Percentiles rank a stretch among this genome's conserved stretches.
phyloP scores from a whole-genome alignment of 2,797 vertebrate genomes.

The Rhadinocentrus ornatus region DNA sequence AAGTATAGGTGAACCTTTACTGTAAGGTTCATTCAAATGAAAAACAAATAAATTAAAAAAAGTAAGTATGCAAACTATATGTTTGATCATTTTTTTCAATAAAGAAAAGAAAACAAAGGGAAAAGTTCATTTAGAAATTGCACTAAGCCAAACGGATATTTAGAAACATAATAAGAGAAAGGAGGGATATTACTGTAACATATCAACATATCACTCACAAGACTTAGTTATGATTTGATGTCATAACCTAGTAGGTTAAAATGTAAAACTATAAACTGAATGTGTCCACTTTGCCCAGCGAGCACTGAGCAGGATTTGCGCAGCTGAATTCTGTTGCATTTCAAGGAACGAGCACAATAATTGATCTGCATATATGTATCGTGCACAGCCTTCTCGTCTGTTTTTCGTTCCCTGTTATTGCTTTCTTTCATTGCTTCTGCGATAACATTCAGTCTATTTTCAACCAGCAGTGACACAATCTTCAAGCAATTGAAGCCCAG shows the following conservation, averaged over 20 bases:
- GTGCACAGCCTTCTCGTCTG: constrained; percentile 13
- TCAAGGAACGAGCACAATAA: constrained; percentile 15
- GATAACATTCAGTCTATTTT: constrained; percentile 40
- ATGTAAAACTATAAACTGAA: constrained; percentile 7
- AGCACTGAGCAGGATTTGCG: constrained; percentile 47
- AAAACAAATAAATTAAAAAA: too few relatives aligned
- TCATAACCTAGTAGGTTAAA: constrained; percentile 24
- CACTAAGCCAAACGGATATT: too few relatives aligned
- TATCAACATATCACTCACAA: neutral
- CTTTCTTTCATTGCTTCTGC: constrained; percentile 10
- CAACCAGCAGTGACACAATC: constrained; percentile 23
- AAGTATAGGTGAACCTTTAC: too few relatives aligned
- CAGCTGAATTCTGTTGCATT: constrained; percentile 9
- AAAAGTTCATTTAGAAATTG: too few relatives aligned
- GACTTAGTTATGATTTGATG: too few relatives aligned
- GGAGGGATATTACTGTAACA: neutral
- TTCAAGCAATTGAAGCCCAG: constrained; percentile 30
- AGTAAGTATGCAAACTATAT: too few relatives aligned
- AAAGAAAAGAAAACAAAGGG: too few relatives aligned
- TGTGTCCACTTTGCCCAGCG: constrained; percentile 40
- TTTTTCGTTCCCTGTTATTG: constrained; percentile 36
- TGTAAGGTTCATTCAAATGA: too few relatives aligned
- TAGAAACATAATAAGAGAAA: too few relatives aligned
- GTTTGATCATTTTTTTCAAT: too few relatives aligned
- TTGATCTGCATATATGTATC: neutral